phyloP scores from a whole-genome alignment of 2,797 vertebrate genomes.

The Zenarchopterus dispar region DNA sequence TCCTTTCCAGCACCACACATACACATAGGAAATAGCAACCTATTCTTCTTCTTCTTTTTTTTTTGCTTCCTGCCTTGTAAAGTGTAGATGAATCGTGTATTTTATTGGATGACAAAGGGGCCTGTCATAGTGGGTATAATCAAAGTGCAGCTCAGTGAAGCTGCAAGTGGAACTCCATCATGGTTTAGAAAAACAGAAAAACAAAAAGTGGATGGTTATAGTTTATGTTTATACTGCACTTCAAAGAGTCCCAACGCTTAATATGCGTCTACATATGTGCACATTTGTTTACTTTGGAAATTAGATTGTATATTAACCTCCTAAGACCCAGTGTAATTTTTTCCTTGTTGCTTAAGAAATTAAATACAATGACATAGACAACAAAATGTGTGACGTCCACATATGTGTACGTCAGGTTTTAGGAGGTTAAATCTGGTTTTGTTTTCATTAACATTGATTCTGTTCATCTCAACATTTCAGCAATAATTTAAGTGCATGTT shows the following conservation, averaged over 20 bases:
- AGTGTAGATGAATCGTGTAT: conserved; percentile 73
- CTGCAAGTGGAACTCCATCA: conserved; percentile 54
- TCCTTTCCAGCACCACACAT: conserved; percentile 20
- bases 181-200: neutral
- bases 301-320: neutral
- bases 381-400: too few species aligned
- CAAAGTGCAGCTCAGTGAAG: conserved; percentile 46
- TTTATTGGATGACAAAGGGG: conserved; percentile 62
- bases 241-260: too few species aligned
- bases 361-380: too few species aligned
- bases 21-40: conserved; percentile 32
- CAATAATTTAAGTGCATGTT: too few species aligned
- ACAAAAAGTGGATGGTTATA: neutral
- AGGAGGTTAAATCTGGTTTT: neutral
- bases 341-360: too few species aligned
- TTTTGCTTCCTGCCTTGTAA: conserved; percentile 47
- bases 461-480: too few species aligned
- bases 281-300: neutral
- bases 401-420: too few species aligned
- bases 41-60: conserved; percentile 22
- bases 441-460: neutral
- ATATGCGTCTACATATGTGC: neutral
- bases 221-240: neutral
- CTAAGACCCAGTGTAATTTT: too few species aligned
- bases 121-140: conserved; percentile 64